These are phyloP conservation scores for Dasysyrphus albostriatus DNA, from an alignment of 2,888 invertebrate species.

Conservation along the genomic window DNA sequence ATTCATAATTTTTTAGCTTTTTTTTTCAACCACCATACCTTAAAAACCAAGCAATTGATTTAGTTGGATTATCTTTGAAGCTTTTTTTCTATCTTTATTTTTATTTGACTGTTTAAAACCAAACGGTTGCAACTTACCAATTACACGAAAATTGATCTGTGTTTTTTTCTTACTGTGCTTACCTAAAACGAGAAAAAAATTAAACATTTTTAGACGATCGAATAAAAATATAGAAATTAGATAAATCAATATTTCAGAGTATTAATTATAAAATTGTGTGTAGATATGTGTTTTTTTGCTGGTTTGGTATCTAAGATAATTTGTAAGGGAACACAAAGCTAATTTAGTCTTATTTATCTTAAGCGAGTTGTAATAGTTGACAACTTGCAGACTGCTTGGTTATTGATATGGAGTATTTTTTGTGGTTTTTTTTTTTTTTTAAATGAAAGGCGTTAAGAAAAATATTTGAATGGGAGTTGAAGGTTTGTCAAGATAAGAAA, in stretches of 20 bases:
- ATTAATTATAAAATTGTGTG: slow-evolving; percentile 49
- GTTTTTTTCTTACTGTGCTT: slow-evolving; percentile 26
- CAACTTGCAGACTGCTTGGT: slow-evolving; percentile 45
- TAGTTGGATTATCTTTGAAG: slow-evolving; percentile 26
- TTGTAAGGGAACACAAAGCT: slow-evolving; percentile 50
- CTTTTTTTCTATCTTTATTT: slow-evolving; percentile 12
- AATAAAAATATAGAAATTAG: slow-evolving; percentile 45
- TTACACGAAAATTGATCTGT: slow-evolving; percentile 61
- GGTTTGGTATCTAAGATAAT: slow-evolving; percentile 49
- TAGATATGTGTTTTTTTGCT: slow-evolving; percentile 24
- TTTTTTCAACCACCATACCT: not conserved
- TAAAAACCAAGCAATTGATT: slow-evolving; percentile 3
- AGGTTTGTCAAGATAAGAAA: slow-evolving; percentile 9
- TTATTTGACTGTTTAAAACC: slow-evolving; percentile 8
- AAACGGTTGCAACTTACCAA: slow-evolving; percentile 66
- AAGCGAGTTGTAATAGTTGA: slow-evolving; percentile 50
- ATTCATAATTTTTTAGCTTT: slow-evolving; percentile 55
- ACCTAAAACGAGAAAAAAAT: slow-evolving; percentile 63
- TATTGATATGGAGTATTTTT: slow-evolving; percentile 21
- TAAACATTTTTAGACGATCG: slow-evolving; percentile 18
- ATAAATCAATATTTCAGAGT: slow-evolving; percentile 54
- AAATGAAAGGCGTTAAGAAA: not conserved
- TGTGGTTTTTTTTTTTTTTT: slow-evolving; percentile 15
- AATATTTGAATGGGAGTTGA: not conserved
- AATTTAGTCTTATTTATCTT: slow-evolving; percentile 59